Evolutionary conservation across 64 coral and sea anemone genomes (phyloP), one percentile per base, ranked within the genome.

Genomic region (Catalaphyllia jardinei): DNA sequence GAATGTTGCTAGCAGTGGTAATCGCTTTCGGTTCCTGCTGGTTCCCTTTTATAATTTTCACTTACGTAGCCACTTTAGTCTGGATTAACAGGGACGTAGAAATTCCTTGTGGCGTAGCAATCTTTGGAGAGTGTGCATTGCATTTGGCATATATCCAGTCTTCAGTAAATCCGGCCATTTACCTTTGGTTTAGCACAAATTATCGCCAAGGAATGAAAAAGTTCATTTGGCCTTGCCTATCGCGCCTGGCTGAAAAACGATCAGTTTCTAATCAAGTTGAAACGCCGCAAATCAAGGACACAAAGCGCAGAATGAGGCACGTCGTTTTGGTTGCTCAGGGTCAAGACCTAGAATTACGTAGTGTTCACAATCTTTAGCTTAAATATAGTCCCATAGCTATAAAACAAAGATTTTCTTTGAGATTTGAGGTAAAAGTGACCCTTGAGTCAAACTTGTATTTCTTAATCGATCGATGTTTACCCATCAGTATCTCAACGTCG

Each of bases 11-110:
- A 16, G n/a, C 31, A 8, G 81, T 85, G 4, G 63, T 85, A 4
- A 25, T 85, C 11, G 62, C 81, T 11, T 85, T 50, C 24, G 81
- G 81, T 8, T 2, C 52, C 12, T 85, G 81, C 27, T 85, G 81
- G 81, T 85, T 85, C 71, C 81, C 81, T 0, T 85, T 67, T 20
- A 67, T 71, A 85, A 30, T 42, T 27, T 85, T 71, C 19, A 13
- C 33, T 12, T 85, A 71, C 38, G n/a, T 69, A 64, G 22, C 20
- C 0, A 71, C 31, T 71, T 85, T 69, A 13, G 31, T n/a, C 0
- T 85, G 39, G 22, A 11, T 49, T 71, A 85, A 71, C 33, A 85
- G 64, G 2, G 12, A 52, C 20, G 11, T 50, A 14, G 35, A 72
- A 4, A 12, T 64, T 0, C 81, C 81, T 12, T 85, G 81, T 51